phyloP scores from a whole-genome alignment of 2,797 vertebrate genomes.

The Corythornis leucogaster region DNA sequence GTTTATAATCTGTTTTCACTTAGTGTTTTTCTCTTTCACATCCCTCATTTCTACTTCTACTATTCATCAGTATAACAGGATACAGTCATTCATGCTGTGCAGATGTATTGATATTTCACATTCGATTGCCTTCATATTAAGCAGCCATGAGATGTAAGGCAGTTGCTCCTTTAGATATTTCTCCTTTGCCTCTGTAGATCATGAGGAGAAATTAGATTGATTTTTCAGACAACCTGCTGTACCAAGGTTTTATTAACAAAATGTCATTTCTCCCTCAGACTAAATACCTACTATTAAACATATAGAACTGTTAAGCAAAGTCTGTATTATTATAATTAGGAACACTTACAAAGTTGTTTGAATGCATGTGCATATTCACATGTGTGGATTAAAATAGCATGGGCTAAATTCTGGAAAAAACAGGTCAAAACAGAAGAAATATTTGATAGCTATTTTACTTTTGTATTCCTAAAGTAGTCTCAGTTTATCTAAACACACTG shows the following conservation, averaged over 20 bases:
- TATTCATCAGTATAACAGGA: background rate
- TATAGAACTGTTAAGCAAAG: background rate
- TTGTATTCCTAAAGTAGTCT: background rate
- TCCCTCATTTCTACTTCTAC: background rate
- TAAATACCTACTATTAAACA: background rate
- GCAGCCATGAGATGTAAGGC: slow-evolving; percentile 1
- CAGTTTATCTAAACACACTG: background rate
- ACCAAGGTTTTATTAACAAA: background rate
- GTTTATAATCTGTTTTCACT: background rate
- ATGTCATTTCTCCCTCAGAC: background rate
- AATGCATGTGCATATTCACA: background rate
- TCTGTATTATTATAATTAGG: background rate
- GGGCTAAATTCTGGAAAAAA: background rate
- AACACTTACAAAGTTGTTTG: background rate
- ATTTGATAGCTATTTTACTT: background rate
- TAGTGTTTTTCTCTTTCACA: background rate
- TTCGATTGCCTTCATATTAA: background rate
- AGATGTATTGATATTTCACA: slow-evolving; percentile 19
- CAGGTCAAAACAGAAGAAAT: background rate
- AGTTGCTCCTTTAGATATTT: slow-evolving; percentile 7
- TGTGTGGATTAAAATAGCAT: background rate
- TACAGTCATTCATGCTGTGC: background rate
- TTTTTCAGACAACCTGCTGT: background rate
- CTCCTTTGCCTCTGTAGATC: background rate
- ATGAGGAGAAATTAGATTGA: slow-evolving; percentile 8